phyloP scores from a whole-genome alignment of 2,797 vertebrate species.

The Craterocephalus amniculus region DNA sequence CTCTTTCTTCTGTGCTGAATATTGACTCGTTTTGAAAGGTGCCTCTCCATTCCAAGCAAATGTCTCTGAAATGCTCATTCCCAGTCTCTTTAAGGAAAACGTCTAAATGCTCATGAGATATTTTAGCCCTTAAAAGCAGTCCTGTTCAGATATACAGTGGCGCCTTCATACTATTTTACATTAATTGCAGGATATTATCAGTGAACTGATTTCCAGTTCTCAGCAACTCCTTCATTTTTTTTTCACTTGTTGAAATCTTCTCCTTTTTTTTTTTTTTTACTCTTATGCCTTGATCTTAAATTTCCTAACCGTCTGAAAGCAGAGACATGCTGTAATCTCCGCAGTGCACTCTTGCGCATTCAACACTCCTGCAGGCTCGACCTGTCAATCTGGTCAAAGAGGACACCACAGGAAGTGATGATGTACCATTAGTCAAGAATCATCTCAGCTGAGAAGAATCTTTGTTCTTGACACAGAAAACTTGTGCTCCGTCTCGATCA shows the following conservation, averaged over 20 bases:
- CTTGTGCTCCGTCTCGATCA: slow-evolving; percentile 77
- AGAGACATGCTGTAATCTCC: slow-evolving; percentile 41
- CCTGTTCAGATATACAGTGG: slow-evolving; percentile 66
- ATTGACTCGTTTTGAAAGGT: slow-evolving; percentile 87
- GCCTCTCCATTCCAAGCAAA: slow-evolving; percentile 81
- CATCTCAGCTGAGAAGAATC: slow-evolving; percentile 71
- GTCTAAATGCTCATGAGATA: slow-evolving; percentile 78
- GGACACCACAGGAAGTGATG: slow-evolving; percentile 47
- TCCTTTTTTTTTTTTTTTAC: slow-evolving; percentile 30
- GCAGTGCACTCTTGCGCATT: slow-evolving; percentile 29
- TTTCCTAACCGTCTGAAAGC: slow-evolving; percentile 17
- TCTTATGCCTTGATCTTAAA: slow-evolving; percentile 8
- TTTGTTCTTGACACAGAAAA: slow-evolving; percentile 81
- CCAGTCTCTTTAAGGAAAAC: slow-evolving; percentile 80
- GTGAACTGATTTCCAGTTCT: slow-evolving; percentile 66
- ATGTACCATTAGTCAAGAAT: slow-evolving; percentile 72
- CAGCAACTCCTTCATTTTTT: slow-evolving; percentile 53
- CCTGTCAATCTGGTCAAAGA: slow-evolving; percentile 60
- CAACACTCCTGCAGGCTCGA: slow-evolving; percentile 30
- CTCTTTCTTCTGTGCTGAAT: slow-evolving; percentile 83
- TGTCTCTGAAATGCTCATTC: slow-evolving; percentile 80
- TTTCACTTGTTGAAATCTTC: slow-evolving; percentile 43
- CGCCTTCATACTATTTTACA: slow-evolving; percentile 73
- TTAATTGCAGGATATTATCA: slow-evolving; percentile 77
- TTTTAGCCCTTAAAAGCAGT: slow-evolving; percentile 76